Evolutionary conservation across 1,140 invertebrate genomes (phyloP).

Genomic region (Venturia canescens): DNA sequence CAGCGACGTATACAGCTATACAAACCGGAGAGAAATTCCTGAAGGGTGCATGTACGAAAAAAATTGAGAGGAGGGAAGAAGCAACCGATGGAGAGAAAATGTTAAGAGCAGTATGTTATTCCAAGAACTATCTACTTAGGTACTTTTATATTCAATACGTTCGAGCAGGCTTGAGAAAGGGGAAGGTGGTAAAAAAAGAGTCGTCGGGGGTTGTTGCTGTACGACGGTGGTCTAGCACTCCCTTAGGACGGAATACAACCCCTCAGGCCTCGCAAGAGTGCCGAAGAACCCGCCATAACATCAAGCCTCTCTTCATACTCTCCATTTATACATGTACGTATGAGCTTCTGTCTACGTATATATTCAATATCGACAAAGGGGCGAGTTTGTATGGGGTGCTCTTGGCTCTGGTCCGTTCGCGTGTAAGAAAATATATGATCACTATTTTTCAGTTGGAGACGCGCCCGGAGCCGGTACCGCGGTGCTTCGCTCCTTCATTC

Average conservation of each 20-base stretch:
- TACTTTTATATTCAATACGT: slow-evolving; percentile 77
- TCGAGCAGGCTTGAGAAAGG: slow-evolving; percentile 54
- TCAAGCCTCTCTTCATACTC: slow-evolving; percentile 13
- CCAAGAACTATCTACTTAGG: slow-evolving; percentile 71
- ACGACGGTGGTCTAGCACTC: slow-evolving; percentile 65
- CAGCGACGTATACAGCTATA: slow-evolving; percentile 39
- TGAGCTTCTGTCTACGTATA: neutral
- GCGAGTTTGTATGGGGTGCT: slow-evolving; percentile 65
- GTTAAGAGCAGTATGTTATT: slow-evolving; percentile 65
- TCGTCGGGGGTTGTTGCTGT: neutral
- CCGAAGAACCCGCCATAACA: slow-evolving; percentile 44
- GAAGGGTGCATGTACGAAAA: slow-evolving; percentile 24
- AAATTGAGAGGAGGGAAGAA: slow-evolving; percentile 6
- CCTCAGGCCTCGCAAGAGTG: slow-evolving; percentile 26
- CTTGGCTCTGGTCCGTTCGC: slow-evolving; percentile 34
- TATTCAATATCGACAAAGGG: slow-evolving; percentile 15
- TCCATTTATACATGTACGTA: neutral
- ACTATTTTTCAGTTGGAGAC: slow-evolving; percentile 65
- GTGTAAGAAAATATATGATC: slow-evolving; percentile 63
- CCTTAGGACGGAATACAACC: slow-evolving; percentile 60
- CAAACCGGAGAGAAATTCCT: neutral
- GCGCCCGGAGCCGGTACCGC: slow-evolving; percentile 38
- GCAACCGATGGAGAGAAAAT: slow-evolving; percentile 35
- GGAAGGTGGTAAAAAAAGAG: slow-evolving; percentile 5
- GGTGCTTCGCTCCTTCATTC: slow-evolving; percentile 21